These are phyloP conservation scores for Coleophora deauratella DNA, from an alignment of 2,888 invertebrate species.

Conservation along the genomic window DNA sequence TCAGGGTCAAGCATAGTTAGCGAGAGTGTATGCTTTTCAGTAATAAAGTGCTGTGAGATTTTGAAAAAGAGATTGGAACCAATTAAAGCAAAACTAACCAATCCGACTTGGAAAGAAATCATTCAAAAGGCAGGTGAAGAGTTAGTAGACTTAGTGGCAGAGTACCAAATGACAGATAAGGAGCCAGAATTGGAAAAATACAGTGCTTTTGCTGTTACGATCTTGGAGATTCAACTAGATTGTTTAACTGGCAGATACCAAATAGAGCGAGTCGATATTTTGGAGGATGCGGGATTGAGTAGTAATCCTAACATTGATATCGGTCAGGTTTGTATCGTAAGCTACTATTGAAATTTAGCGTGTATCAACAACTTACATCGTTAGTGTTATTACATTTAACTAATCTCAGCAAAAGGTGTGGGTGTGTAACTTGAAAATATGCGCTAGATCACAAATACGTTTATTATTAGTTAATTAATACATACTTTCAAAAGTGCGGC, in stretches of 20 bases:
- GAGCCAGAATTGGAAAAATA: conserved; percentile 69
- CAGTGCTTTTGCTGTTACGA: conserved; percentile 73
- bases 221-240: conserved; percentile 80
- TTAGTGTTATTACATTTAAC: too few species aligned
- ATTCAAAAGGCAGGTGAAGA: conserved; percentile 67
- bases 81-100: conserved; percentile 54
- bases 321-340: conserved; percentile 69
- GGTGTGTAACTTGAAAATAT: too few species aligned
- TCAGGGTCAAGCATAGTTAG: conserved; percentile 80
- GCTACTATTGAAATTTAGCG: background rate
- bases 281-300: conserved; percentile 80
- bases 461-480: too few species aligned
- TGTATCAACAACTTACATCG: too few species aligned
- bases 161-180: conserved; percentile 73
- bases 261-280: conserved; percentile 74
- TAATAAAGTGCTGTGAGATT: conserved; percentile 75
- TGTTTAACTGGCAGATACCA: conserved; percentile 79
- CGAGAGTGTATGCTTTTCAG: conserved; percentile 73
- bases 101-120: conserved; percentile 75
- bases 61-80: conserved; percentile 74
- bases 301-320: conserved; percentile 79
- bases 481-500: too few species aligned
- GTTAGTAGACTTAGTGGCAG: conserved; percentile 74
- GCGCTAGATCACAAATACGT: too few species aligned
- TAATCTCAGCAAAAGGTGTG: too few species aligned